Conservation (phyloP, 2,113 vertebrate genomes). For the Phyllopteryx taeniolatus region DNA sequence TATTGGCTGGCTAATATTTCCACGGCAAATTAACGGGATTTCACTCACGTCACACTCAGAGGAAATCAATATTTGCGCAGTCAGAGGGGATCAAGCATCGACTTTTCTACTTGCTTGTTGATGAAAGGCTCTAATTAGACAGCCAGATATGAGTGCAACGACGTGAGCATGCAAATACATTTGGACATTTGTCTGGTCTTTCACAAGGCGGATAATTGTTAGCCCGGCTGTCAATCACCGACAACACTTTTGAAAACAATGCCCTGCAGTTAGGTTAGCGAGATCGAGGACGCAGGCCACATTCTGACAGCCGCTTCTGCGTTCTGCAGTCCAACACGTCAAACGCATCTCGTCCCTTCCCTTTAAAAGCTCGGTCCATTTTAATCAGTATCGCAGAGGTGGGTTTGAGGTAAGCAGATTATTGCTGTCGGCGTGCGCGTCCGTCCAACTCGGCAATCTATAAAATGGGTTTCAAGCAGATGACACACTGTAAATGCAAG, state of each 20-base stretch:
- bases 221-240: neutral
- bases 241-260: neutral
- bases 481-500: conserved; percentile 14
- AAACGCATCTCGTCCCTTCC: conserved; percentile 25
- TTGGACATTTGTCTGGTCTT: conserved; percentile 11
- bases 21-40: neutral
- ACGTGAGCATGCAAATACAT: conserved; percentile 11
- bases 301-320: conserved; percentile 9
- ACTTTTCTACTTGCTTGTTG: conserved; percentile 19
- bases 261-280: neutral
- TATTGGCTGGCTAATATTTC: conserved; percentile 10
- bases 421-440: conserved; percentile 23
- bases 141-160: conserved; percentile 12
- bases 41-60: conserved; percentile 10
- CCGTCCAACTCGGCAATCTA: conserved; percentile 45
- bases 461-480: conserved; percentile 40
- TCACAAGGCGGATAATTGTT: neutral
- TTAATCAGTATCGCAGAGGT: conserved; percentile 39
- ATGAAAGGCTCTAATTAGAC: conserved; percentile 25
- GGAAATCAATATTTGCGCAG: conserved; percentile 26
- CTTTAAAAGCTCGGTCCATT: conserved; percentile 26
- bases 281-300: conserved; percentile 1
- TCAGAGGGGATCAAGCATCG: conserved; percentile 21
- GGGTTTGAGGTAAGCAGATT: conserved; percentile 48
- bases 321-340: conserved; percentile 20